Base-by-base conservation (phyloP, 2,797 vertebrate species). In the Sphenopsis melanotis region DNA sequence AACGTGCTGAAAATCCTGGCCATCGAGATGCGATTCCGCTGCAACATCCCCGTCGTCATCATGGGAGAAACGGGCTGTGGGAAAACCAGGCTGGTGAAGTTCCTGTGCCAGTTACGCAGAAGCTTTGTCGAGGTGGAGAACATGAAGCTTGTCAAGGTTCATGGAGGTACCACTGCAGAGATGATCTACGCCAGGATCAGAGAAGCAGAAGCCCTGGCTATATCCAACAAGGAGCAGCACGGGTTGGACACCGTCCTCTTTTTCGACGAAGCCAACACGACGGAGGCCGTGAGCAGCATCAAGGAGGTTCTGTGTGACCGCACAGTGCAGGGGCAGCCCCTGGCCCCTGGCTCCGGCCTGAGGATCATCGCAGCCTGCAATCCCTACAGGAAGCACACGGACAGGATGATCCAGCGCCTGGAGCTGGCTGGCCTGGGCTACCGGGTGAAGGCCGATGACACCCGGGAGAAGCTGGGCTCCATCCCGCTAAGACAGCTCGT, bases 61-160 rank as follows among this genome's bases (percentile, higher is more conserved):
- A 99, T 99, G 99, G 99, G 99, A 41, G 99, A 99, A 95, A 99
- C 99, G 0, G 99, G 99, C 39, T 99, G 99, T 53, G 99, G 99
- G 37, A 99, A 99, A 90, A 99, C 99, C 2, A 98, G 99, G 59
- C 98, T 99, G 64, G 98, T 99, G 49, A 99, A 98, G 76, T 99
- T 98, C 75, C 97, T 99, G 46, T 99, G 99, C 83, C 98, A 98
- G 85, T 83, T 99, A 78, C 98, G 97, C 66, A 98, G 98, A 16
- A 90, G 96, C 72, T 95, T 87, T 20, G 49, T 94, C 0, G 37
- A 97, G 24, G 97, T 98, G 2, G 98, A 99, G 69, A 99, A 99
- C 89, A 97, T 99, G 98, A 99, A 98, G 93, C 97, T 99, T 17
- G 98, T 99, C 71, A 99, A 99, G 96, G 99, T 99, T 18, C 99